These are phyloP conservation scores for Balaeniceps rex DNA, from an alignment of 2,113 vertebrate genomes.

Conservation along the genomic window DNA sequence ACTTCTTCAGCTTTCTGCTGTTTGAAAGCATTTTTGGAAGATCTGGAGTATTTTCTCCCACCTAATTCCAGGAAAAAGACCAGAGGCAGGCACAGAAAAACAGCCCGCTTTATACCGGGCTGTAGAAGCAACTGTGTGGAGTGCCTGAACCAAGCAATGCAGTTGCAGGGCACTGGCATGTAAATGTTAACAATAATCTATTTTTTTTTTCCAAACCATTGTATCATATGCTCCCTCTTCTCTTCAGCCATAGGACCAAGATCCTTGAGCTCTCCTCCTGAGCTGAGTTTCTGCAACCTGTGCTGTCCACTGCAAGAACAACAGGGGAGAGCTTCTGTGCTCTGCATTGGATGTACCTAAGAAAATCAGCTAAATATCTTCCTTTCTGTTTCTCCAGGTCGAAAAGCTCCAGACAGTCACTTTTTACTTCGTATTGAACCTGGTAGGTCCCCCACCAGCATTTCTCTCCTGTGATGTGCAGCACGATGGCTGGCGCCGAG, in stretches of 20 bases:
- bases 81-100: neutral
- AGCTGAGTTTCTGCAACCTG: neutral
- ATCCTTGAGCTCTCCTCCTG: neutral
- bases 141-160: neutral
- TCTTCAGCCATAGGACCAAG: rapidly evolving
- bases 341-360: neutral
- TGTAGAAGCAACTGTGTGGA: rapidly evolving
- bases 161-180: neutral
- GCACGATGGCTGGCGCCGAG: neutral
- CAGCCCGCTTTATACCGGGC: neutral
- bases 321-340: neutral
- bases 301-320: neutral
- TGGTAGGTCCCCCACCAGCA: neutral
- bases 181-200: neutral
- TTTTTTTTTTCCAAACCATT: neutral
- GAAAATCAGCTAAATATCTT: neutral
- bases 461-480: neutral
- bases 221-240: neutral
- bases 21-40: neutral
- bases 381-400: neutral
- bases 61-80: neutral
- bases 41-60: neutral
- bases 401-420: constrained; percentile 64
- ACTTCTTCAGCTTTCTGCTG: neutral
- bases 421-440: constrained; percentile 35